Percentiles rank a stretch among this genome's conserved stretches.
Evolutionary conservation across 2,113 vertebrate genomes (phyloP).

Genomic region (Polypterus bichir): DNA sequence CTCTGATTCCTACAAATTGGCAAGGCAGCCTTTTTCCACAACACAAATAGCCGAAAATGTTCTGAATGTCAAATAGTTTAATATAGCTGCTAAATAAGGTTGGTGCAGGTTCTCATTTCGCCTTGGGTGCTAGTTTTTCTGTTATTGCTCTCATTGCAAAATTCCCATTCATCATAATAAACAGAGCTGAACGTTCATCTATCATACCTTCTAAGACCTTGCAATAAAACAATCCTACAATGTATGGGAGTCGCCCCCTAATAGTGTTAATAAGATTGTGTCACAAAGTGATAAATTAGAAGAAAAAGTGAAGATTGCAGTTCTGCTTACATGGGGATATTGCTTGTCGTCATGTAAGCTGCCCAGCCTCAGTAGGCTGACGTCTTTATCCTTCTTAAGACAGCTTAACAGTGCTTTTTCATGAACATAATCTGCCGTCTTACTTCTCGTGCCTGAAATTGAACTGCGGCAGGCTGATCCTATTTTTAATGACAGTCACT

Average conservation of each 20-base stretch:
- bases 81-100: constrained; percentile 17
- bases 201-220: constrained; percentile 32
- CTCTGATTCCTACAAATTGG: constrained; percentile 12
- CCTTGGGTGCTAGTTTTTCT: constrained; percentile 33
- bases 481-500: no score
- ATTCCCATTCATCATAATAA: constrained; percentile 59
- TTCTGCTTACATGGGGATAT: background rate
- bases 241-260: constrained; percentile 27
- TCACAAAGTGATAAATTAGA: constrained; percentile 35
- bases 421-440: no score
- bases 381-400: no score
- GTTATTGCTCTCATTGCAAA: constrained; percentile 35
- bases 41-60: constrained; percentile 19
- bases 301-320: constrained; percentile 17
- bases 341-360: no score
- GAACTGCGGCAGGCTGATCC: no score
- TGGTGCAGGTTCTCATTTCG: constrained; percentile 36
- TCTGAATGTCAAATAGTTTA: constrained; percentile 27
- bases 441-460: no score
- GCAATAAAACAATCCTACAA: constrained; percentile 8
- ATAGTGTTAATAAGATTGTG: constrained; percentile 28
- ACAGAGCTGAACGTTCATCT: constrained; percentile 50
- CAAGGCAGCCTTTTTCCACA: constrained; percentile 20
- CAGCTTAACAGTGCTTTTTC: no score
- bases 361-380: no score